Conservation (phyloP, 2,888 invertebrate genomes). For the Drosophila paranaensis region DNA sequence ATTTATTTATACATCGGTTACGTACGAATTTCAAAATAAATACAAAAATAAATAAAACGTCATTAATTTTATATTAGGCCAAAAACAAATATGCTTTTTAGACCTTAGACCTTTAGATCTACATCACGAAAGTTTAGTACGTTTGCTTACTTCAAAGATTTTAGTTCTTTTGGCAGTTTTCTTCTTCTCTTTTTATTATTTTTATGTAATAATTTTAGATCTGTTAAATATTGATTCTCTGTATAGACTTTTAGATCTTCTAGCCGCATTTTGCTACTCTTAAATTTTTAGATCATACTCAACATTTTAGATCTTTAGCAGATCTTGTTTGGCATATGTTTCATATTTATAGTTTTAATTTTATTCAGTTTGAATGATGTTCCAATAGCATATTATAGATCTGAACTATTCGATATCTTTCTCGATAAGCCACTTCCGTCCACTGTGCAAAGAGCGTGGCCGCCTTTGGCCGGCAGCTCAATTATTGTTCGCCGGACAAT, state of each 20-base stretch:
- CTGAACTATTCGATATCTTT: not conserved
- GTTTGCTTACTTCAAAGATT: too few species aligned
- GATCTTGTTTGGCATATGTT: not conserved
- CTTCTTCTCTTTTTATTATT: too few species aligned
- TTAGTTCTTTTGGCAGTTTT: too few species aligned
- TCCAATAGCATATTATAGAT: not conserved
- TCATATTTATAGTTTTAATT: too few species aligned
- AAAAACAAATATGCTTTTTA: not conserved
- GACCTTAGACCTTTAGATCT: too few species aligned
- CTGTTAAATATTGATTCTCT: too few species aligned
- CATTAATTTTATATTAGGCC: conserved; percentile 14
- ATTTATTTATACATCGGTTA: conserved; percentile 33
- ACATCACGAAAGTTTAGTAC: too few species aligned
- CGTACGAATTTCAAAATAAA: conserved; percentile 35
- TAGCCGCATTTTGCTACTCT: too few species aligned
- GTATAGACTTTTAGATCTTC: too few species aligned
- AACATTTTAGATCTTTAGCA: not conserved
- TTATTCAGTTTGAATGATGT: not conserved
- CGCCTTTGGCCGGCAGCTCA: conserved; percentile 15
- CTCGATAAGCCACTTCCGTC: conserved; percentile 2
- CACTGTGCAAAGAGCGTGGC: conserved; percentile 8
- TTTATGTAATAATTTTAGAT: too few species aligned
- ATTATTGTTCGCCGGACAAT: conserved; percentile 66
- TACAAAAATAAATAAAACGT: conserved; percentile 30
- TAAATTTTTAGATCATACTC: not conserved